phyloP scores from a whole-genome alignment of 2,888 invertebrate genomes.

The Agonopterix subpropinquella region DNA sequence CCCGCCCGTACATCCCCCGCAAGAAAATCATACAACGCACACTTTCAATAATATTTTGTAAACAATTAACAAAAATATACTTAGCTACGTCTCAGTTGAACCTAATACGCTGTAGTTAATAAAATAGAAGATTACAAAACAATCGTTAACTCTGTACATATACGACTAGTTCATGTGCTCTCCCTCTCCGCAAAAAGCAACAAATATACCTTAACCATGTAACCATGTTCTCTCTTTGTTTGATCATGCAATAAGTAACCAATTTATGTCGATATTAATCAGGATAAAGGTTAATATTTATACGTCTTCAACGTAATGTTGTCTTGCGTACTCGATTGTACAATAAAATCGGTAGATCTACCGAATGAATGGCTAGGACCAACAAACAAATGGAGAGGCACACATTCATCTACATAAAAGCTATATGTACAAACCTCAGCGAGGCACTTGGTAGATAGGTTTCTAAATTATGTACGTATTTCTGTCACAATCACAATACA shows the following conservation, averaged over 20 bases:
- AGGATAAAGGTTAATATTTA: no score
- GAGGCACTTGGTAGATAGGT: constrained; percentile 53
- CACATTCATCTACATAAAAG: constrained; percentile 56
- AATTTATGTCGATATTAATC: no score
- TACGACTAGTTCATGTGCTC: constrained; percentile 38
- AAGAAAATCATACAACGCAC: constrained; percentile 10
- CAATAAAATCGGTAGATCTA: no score
- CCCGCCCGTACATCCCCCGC: no score
- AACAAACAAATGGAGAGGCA: constrained; percentile 45
- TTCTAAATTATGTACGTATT: constrained; percentile 2
- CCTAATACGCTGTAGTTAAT: constrained; percentile 30
- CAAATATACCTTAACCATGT: not conserved
- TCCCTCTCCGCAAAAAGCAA: constrained; percentile 8
- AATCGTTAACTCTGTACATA: constrained; percentile 61
- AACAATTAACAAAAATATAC: constrained; percentile 64
- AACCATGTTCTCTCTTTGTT: not conserved
- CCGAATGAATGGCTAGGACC: constrained; percentile 8
- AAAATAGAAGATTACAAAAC: constrained; percentile 63
- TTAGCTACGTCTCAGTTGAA: constrained; percentile 46
- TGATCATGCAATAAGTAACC: no score
- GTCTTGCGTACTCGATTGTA: no score
- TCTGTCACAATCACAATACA: no score
- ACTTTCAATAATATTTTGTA: constrained; percentile 23
- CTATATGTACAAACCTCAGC: constrained; percentile 60
- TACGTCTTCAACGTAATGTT: no score